Conservation (phyloP, 2,113 vertebrate species). For the Austrofundulus limnaeus region DNA sequence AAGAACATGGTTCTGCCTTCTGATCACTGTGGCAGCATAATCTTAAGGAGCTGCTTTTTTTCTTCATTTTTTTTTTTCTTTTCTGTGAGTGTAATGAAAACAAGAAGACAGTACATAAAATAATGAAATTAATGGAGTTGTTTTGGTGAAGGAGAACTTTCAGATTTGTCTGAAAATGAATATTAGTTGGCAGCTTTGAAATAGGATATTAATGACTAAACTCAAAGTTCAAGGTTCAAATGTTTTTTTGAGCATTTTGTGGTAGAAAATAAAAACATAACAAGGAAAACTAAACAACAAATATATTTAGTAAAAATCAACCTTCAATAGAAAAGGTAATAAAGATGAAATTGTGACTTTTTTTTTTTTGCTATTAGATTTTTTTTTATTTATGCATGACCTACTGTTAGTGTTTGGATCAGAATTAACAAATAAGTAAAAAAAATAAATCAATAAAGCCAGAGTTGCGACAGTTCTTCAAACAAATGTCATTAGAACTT, state of each 20-base stretch:
- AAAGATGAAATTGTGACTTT: neutral
- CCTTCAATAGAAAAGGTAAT: neutral
- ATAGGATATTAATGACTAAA: no score
- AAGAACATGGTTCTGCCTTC: neutral
- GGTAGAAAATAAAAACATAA: no score
- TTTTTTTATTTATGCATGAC: no score
- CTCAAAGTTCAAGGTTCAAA: no score
- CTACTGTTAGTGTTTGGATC: neutral
- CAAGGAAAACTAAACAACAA: neutral
- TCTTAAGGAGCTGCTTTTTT: neutral
- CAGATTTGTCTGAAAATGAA: no score
- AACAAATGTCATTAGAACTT: neutral
- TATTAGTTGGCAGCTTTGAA: no score
- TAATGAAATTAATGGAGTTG: no score
- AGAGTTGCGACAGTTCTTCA: neutral
- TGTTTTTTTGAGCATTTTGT: no score
- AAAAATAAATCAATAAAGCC: neutral
- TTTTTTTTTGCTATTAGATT: no score
- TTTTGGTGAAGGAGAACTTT: no score
- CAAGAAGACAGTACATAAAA: neutral
- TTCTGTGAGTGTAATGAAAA: neutral
- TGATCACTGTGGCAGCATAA: neutral
- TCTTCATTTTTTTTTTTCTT: neutral
- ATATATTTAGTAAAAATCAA: neutral
- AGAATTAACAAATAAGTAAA: neutral